phyloP scores from a whole-genome alignment of 2,888 invertebrate genomes.

The Apotomis betuletana region DNA sequence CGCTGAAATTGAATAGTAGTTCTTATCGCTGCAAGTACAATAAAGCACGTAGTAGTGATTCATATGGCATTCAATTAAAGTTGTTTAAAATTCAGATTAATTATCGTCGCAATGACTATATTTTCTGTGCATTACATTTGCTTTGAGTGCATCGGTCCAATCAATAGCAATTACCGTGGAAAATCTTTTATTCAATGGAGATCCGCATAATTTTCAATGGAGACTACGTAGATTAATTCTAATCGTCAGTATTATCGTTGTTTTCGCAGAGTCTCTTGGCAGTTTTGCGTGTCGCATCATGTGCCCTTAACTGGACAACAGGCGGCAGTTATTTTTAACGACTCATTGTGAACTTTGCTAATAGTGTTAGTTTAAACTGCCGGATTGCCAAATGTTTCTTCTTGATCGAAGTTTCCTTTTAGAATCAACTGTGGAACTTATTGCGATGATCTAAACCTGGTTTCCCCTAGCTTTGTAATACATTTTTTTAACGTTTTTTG shows the following conservation, averaged over 20 bases:
- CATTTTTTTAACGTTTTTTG: too few species aligned
- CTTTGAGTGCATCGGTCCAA: not conserved
- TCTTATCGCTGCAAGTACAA: not conserved
- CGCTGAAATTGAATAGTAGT: not conserved
- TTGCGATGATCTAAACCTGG: not conserved
- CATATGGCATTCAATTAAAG: constrained; percentile 1
- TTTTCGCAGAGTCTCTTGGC: constrained; percentile 61
- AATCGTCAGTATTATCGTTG: constrained; percentile 36
- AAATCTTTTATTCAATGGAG: constrained; percentile 1
- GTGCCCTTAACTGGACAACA: constrained; percentile 68
- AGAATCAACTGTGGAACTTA: constrained; percentile 2
- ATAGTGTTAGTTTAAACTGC: constrained; percentile 60
- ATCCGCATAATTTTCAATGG: constrained; percentile 6
- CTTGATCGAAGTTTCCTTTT: constrained; percentile 49
- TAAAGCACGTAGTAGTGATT: too few species aligned
- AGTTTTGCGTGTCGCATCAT: constrained; percentile 66
- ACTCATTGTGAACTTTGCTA: constrained; percentile 75
- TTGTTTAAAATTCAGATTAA: constrained; percentile 1
- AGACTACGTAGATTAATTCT: constrained; percentile 22
- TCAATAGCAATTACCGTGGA: not conserved
- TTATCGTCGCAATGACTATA: not conserved
- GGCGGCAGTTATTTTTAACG: constrained; percentile 75
- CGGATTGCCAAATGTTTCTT: constrained; percentile 61
- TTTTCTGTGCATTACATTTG: constrained; percentile 1
- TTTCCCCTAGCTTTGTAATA: not conserved